These are phyloP conservation scores for Ips typographus DNA, from an alignment of 1,140 invertebrate genomes.

Conservation along the genomic window DNA sequence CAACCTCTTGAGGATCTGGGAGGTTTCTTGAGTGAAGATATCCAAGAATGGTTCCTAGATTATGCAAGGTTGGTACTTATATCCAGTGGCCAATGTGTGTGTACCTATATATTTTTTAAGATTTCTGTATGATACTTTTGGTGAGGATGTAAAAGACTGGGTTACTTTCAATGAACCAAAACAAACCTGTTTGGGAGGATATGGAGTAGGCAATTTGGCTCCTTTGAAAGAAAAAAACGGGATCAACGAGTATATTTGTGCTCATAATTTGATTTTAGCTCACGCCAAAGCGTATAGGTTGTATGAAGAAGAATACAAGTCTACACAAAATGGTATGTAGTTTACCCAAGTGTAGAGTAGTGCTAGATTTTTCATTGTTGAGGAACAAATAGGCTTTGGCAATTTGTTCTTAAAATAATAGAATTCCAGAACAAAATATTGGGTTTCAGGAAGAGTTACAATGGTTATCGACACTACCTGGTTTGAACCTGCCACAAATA, in stretches of 20 bases:
- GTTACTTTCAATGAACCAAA: constrained; percentile 74
- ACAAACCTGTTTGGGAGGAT: constrained; percentile 56
- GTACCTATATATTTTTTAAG: constrained; percentile 61
- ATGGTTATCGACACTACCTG: constrained; percentile 29
- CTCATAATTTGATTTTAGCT: constrained; percentile 42
- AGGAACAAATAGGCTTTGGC: constrained; percentile 60
- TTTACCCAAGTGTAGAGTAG: background rate
- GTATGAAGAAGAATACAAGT: constrained; percentile 42
- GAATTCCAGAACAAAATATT: constrained; percentile 58
- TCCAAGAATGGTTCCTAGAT: constrained; percentile 51
- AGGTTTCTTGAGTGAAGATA: constrained; percentile 24
- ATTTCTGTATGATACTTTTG: constrained; percentile 60
- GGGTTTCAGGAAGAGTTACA: constrained; percentile 40
- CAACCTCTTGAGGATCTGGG: constrained; percentile 59
- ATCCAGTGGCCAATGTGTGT: constrained; percentile 41
- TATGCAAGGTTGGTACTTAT: background rate
- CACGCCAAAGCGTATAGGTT: constrained; percentile 43
- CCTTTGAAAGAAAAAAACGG: constrained; percentile 43
- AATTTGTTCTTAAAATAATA: constrained; percentile 62
- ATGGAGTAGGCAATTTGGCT: constrained; percentile 32
- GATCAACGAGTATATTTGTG: constrained; percentile 42
- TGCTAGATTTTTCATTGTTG: constrained; percentile 33
- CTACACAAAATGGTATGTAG: constrained; percentile 39
- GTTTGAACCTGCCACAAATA: constrained; percentile 25
- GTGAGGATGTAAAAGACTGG: constrained; percentile 65